These are phyloP conservation scores for Eurosta solidaginis DNA, from an alignment of 1,140 invertebrate genomes.

Conservation along the genomic window DNA sequence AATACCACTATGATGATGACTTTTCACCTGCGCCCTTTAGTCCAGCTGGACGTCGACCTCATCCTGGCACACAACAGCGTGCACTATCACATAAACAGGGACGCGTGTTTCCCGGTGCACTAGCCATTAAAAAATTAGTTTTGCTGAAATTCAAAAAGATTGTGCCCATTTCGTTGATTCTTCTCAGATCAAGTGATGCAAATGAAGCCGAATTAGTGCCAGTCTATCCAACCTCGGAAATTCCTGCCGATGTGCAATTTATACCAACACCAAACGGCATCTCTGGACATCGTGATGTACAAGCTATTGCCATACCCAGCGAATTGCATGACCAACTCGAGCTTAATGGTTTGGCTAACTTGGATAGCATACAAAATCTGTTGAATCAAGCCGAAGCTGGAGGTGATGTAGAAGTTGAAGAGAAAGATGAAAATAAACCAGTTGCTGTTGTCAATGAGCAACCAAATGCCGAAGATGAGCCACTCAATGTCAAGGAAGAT, in stretches of 20 bases:
- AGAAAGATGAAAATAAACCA: slow-evolving; percentile 39
- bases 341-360: slow-evolving; percentile 49
- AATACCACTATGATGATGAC: background rate
- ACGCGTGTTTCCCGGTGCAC: slow-evolving; percentile 52
- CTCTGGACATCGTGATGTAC: slow-evolving; percentile 54
- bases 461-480: slow-evolving; percentile 44
- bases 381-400: slow-evolving; percentile 40
- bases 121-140: slow-evolving; percentile 56
- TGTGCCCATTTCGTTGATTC: slow-evolving; percentile 53
- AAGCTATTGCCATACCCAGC: slow-evolving; percentile 54
- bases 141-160: slow-evolving; percentile 57
- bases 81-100: slow-evolving; percentile 41
- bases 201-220: slow-evolving; percentile 55
- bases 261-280: slow-evolving; percentile 56
- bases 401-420: slow-evolving; percentile 10
- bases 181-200: slow-evolving; percentile 51
- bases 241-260: slow-evolving; percentile 54
- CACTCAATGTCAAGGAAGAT: slow-evolving; percentile 46
- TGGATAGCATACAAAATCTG: slow-evolving; percentile 53
- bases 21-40: background rate
- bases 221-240: slow-evolving; percentile 55
- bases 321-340: slow-evolving; percentile 55
- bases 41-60: background rate
- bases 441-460: slow-evolving; percentile 47
- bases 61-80: background rate